Base-by-base conservation (phyloP, 37 sponge, comb jelly and placozoan species). In the Eunapius fragilis region DNA sequence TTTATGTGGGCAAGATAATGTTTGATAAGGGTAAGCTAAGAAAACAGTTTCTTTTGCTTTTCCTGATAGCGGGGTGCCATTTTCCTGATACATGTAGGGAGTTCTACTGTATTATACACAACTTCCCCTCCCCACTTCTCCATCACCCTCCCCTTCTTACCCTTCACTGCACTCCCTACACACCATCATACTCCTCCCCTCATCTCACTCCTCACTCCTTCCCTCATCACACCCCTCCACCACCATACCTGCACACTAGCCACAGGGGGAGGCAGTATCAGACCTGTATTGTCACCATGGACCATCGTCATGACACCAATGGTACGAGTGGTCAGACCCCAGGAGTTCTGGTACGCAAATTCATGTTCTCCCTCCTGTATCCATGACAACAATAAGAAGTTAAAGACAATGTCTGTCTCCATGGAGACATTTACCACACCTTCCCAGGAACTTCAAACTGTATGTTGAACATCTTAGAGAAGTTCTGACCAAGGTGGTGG, bases 401-500 rank as follows among this genome's bases (percentile, higher is more conserved):
- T 28, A 32, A 72, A 13, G 5, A 25, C 4, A 10, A 7, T 25
- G 41, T 41, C 31, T 24, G 25, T 75, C 34, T 3, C 24, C 24
- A 35, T 75, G 34, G 30, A 23, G 34, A 36, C 34, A 23, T 24
- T 11, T 19, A 17, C 14, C 17, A 10, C 9, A 84, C 88, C 38
- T 76, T 82, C 41, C 78, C 74, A 25, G 99, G 99, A 73, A 94
- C 91, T 79, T 99, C 96, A 88, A 97, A 92, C 24, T 37, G 69
- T 27, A 99, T 99, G 33, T 94, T 93, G 90, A 97, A 99, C 99
- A 99, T 99, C 47, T 95, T 95, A 45, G 98, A 93, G 78, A 99
- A 99, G 86, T 99, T 99, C 90, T 99, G 99, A 14, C 99, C 99
- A 41, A 99, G 82, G 73, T 99, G 99, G 81, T 99, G 99, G 0